Conservation (phyloP, 2,888 invertebrate species). For the Thymelicus sylvestris region DNA sequence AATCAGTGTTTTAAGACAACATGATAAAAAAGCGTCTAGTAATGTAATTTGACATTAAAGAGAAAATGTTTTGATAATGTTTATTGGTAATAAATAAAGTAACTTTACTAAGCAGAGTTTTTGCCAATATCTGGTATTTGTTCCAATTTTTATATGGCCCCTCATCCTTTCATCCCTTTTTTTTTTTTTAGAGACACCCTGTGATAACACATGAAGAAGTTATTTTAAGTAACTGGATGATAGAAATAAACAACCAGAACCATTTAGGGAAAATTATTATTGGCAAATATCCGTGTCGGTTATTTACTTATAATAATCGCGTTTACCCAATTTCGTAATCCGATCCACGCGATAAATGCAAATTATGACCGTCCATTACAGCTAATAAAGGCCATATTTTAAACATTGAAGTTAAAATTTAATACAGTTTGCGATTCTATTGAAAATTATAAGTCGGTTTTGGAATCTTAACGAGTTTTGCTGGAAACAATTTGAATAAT, state of each 20-base stretch:
- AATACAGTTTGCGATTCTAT: not conserved
- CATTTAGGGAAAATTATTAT: not conserved
- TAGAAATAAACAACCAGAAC: not conserved
- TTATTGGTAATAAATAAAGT: no score
- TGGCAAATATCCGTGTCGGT: not conserved
- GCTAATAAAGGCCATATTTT: conserved; percentile 1
- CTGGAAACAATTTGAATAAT: not conserved
- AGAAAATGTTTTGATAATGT: not conserved
- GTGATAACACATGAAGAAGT: no score
- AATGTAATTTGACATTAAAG: no score
- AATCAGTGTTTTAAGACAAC: not conserved
- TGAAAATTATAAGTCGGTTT: not conserved
- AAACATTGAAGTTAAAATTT: not conserved
- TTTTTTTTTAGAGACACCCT: no score
- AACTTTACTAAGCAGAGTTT: no score
- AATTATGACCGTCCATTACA: conserved; percentile 12
- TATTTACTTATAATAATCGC: conserved; percentile 7
- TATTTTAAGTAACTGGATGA: no score
- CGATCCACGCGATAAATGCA: conserved; percentile 11
- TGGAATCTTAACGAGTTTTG: not conserved
- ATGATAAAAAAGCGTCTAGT: not conserved
- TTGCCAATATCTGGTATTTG: no score
- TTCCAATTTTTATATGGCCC: no score
- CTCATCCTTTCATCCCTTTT: no score
- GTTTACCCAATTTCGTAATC: conserved; percentile 18